Conservation (phyloP, 2,797 vertebrate genomes). For the Botia almorhae region DNA sequence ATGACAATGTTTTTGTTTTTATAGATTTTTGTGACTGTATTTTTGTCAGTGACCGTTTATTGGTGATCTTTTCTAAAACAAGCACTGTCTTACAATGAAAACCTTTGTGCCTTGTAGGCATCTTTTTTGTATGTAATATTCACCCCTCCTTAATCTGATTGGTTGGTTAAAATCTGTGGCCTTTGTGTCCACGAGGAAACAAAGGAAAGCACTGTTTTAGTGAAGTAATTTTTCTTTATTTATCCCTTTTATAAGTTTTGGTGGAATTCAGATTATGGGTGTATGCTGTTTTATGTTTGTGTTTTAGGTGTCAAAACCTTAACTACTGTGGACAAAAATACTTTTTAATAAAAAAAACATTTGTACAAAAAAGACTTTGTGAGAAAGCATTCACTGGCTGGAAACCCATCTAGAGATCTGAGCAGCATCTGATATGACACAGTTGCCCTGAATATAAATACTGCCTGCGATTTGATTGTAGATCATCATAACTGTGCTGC, state of each 20-base stretch:
- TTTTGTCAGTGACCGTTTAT: slow-evolving; percentile 43
- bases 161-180: slow-evolving; percentile 58
- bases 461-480: too few species aligned
- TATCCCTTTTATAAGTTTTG: slow-evolving; percentile 81
- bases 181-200: slow-evolving; percentile 47
- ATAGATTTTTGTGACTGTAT: slow-evolving; percentile 41
- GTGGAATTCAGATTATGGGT: slow-evolving; percentile 80
- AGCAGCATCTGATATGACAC: too few species aligned
- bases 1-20: slow-evolving; percentile 2
- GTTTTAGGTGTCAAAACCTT: slow-evolving; percentile 93
- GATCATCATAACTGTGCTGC: too few species aligned
- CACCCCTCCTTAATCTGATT: slow-evolving; percentile 51
- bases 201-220: slow-evolving; percentile 57
- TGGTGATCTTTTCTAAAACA: slow-evolving; percentile 49
- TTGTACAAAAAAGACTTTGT: slow-evolving; percentile 74
- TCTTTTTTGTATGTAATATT: slow-evolving; percentile 49
- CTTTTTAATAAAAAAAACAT: slow-evolving; percentile 86
- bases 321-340: slow-evolving; percentile 97
- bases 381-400: too few species aligned
- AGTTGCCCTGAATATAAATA: too few species aligned
- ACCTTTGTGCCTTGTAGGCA: slow-evolving; percentile 61
- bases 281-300: slow-evolving; percentile 92
- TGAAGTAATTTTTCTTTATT: slow-evolving; percentile 70
- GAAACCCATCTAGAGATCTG: too few species aligned
- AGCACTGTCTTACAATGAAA: slow-evolving; percentile 63